A percentile compares a stretch with the other conserved stretches of the same genome.
phyloP scores from a whole-genome alignment of 1,140 invertebrate species.

The Nilaparvata lugens region DNA sequence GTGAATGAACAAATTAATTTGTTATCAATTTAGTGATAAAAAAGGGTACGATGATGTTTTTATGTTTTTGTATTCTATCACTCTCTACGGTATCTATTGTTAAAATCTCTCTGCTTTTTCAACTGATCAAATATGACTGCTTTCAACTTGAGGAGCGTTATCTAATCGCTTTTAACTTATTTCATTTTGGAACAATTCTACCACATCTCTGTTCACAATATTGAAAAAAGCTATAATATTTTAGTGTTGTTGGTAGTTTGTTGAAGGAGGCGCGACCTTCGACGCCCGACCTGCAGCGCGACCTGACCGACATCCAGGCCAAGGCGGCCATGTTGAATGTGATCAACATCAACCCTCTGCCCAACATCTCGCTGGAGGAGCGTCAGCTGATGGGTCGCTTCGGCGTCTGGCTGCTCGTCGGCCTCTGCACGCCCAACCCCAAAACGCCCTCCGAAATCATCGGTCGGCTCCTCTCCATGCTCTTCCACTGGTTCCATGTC shows the following conservation, averaged over 20 bases:
- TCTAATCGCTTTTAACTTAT: too few relatives aligned
- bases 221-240: too few relatives aligned
- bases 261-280: conserved; percentile 67
- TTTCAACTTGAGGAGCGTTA: too few relatives aligned
- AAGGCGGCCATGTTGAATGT: conserved; percentile 36
- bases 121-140: too few relatives aligned
- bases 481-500: conserved; percentile 99
- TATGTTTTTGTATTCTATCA: too few relatives aligned
- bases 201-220: too few relatives aligned
- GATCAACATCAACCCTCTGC: conserved; percentile 23
- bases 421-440: conserved; percentile 78
- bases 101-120: too few relatives aligned
- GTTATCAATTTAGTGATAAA: too few relatives aligned
- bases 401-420: conserved; percentile 93
- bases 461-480: conserved; percentile 84
- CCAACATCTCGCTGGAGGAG: conserved; percentile 44
- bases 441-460: conserved; percentile 81
- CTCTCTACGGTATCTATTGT: too few relatives aligned
- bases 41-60: too few relatives aligned
- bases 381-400: conserved; percentile 86
- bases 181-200: too few relatives aligned
- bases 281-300: conserved; percentile 33
- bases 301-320: conserved; percentile 34
- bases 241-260: conserved; percentile 44
- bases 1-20: too few relatives aligned